Base-by-base conservation (phyloP, 37 sponge, comb jelly and placozoan species). In the Aplysina aerophoba region DNA sequence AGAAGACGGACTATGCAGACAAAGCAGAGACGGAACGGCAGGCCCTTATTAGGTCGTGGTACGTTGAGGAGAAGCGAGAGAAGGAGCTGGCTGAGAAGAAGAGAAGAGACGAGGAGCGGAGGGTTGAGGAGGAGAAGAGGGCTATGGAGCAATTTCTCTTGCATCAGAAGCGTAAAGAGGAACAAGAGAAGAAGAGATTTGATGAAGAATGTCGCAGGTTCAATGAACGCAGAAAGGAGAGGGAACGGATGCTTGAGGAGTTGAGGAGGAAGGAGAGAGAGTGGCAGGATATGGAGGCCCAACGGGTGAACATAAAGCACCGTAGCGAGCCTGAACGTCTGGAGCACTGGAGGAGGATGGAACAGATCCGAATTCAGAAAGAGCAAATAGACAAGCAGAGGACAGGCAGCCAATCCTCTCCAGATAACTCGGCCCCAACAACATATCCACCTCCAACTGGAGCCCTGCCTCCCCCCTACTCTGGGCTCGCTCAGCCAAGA, bases 61-160 rank as follows among this genome's bases (percentile, higher is more conserved):
- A 78, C 56, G 25, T 85, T 27, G 78, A 78, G 14, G 90, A 90
- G 77, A 90, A 86, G 72, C 59, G 39, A 37, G 57, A 84, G 74
- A 69, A 84, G 74, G 71, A 71, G 14, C 53, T 53, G 73, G 71
- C 27, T 34, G 62, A 77, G 66, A 58, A 59, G 57, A 75, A 54
- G 40, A 44, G 28, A 20, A 56, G 8, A 55, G 74, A 83, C 5
- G 50, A 15, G 30, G 83, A 64, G 3, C 55, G 66, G 3, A 62
- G 55, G 77, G 67, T 31, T 6, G 33, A 40, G 44, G 79, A 75
- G 44, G 55, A 61, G 40, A 79, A 85, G 79, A 59, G 80, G 11
- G 79, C 34, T 55, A 54, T 33, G 41, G 86, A 85, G 86, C 27
- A 35, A 8, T 30, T 22, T 2, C 31, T 68, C 14, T 4, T 38